Conservation (phyloP, 2,797 vertebrate species). For the Meda fulgida region DNA sequence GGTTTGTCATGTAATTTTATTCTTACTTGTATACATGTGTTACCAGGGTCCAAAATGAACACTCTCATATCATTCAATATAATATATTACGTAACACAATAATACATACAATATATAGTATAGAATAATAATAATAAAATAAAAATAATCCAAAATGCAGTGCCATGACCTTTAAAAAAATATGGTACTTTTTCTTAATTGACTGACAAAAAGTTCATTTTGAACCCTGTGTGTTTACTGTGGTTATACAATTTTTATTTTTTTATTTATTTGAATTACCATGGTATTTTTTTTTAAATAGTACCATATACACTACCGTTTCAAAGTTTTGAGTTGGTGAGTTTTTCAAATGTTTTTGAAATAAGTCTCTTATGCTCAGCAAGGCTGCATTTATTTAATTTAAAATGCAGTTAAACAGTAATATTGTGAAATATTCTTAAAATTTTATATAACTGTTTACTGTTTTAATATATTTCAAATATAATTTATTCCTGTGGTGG, state of each 20-base stretch:
- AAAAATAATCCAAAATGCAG: background rate
- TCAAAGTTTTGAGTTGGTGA: background rate
- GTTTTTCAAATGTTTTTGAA: background rate
- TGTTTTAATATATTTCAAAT: background rate
- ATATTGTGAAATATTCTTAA: background rate
- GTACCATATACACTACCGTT: background rate
- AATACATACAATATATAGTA: background rate
- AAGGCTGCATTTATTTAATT: background rate
- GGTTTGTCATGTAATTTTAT: constrained; percentile 76
- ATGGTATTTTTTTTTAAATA: background rate
- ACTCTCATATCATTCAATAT: background rate
- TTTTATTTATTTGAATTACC: background rate
- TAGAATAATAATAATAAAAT: background rate
- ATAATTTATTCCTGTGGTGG: background rate
- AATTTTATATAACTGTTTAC: background rate
- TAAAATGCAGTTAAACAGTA: background rate
- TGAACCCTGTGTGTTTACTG: background rate
- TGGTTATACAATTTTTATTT: background rate
- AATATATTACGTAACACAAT: background rate
- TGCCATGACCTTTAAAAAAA: background rate
- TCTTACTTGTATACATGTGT: background rate
- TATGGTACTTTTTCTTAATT: background rate
- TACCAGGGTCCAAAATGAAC: background rate
- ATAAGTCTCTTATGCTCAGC: too few species aligned
- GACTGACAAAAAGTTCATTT: background rate